These are phyloP conservation scores for Lonchura striata DNA, from an alignment of 2,113 vertebrate genomes.

Conservation along the genomic window DNA sequence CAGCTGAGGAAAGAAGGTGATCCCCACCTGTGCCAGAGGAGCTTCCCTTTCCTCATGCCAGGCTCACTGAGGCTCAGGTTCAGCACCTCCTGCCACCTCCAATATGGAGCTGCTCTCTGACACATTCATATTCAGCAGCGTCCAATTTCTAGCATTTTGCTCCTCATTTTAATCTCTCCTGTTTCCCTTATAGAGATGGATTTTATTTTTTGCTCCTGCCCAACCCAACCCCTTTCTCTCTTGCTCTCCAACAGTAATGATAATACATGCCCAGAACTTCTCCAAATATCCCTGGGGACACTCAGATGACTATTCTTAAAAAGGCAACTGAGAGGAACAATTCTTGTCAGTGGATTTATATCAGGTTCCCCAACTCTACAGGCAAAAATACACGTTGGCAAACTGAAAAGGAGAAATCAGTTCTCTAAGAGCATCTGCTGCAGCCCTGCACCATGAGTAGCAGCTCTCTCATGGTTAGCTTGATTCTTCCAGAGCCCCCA, in stretches of 20 bases:
- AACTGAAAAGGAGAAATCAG: background rate
- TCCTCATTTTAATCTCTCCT: background rate
- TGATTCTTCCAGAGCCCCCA: background rate
- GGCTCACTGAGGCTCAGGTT: background rate
- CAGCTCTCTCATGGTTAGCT: background rate
- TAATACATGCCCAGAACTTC: background rate
- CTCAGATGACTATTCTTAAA: background rate
- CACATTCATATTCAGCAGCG: background rate
- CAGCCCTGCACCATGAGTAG: background rate
- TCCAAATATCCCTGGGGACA: background rate
- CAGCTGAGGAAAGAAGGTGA: background rate
- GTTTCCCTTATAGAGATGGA: background rate
- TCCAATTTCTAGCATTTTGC: background rate
- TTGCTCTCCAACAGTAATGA: background rate
- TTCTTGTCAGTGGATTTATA: background rate
- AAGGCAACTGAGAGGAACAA: background rate
- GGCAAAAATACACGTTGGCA: background rate
- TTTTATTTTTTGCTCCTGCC: background rate
- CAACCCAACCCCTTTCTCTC: background rate
- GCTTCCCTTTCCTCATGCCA: background rate
- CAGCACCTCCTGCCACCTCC: background rate
- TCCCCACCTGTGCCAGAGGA: background rate
- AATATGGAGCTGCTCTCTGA: background rate
- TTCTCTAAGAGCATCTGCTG: background rate
- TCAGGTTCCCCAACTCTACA: accelerated